phyloP scores from a whole-genome alignment of 1,140 invertebrate species.

The Trachymyrmex cornetzi region DNA sequence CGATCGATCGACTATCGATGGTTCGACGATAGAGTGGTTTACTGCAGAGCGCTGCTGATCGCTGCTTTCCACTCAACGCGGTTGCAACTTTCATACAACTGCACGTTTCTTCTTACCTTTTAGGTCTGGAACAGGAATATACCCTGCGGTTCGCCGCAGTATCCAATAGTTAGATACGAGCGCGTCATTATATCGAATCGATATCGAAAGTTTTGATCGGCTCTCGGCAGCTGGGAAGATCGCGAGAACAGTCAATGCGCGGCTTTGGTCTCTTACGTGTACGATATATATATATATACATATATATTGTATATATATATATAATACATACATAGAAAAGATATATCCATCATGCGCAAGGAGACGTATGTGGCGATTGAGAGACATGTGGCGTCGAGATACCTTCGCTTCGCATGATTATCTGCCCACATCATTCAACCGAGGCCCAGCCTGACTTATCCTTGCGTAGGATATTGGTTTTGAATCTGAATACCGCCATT shows the following conservation, averaged over 20 bases:
- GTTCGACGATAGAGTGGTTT: conserved; percentile 12
- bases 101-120: conserved; percentile 70
- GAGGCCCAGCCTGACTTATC: conserved; percentile 63
- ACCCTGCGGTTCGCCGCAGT: conserved; percentile 79
- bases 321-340: conserved; percentile 18
- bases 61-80: conserved; percentile 56
- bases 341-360: conserved; percentile 30
- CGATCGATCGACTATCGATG: conserved; percentile 27
- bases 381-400: conserved; percentile 67
- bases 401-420: conserved; percentile 70
- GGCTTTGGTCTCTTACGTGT: not conserved
- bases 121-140: conserved; percentile 60
- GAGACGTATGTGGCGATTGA: conserved; percentile 51
- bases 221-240: conserved; percentile 74
- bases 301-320: not conserved
- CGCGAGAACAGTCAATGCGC: conserved; percentile 45
- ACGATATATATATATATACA: not conserved
- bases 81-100: conserved; percentile 69
- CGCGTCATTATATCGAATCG: conserved; percentile 78
- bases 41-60: conserved; percentile 46
- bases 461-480: conserved; percentile 75
- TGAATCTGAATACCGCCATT: conserved; percentile 75
- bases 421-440: conserved; percentile 71
- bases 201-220: conserved; percentile 80
- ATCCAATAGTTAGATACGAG: conserved; percentile 78